Percentiles rank a stretch among this genome's conserved stretches.
Conservation (phyloP, 2,888 invertebrate genomes). For the Phalera bucephala region DNA sequence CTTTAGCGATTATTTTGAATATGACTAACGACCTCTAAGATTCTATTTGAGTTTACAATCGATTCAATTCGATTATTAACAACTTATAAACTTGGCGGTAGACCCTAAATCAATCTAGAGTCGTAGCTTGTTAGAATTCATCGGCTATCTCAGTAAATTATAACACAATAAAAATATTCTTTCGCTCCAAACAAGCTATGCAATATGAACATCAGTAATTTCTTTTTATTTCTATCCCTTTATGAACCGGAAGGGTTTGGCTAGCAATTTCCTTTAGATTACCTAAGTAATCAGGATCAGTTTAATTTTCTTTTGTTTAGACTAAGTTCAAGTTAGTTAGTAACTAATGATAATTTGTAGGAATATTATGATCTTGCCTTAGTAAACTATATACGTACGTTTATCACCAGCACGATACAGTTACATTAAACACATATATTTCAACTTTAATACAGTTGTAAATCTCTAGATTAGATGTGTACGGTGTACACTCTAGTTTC, state of each 20-base stretch:
- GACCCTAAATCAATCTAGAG: background rate
- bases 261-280: background rate
- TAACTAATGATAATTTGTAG: too few species aligned
- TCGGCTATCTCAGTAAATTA: background rate
- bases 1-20: slow-evolving; percentile 53
- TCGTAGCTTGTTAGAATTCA: background rate
- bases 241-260: background rate
- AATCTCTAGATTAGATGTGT: too few species aligned
- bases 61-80: background rate
- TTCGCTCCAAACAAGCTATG: background rate
- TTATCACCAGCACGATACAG: too few species aligned
- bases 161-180: background rate
- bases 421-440: too few species aligned
- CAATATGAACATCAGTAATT: background rate
- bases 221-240: background rate
- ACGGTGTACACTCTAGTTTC: too few species aligned
- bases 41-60: slow-evolving; percentile 30
- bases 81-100: background rate
- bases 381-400: too few species aligned
- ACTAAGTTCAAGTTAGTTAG: background rate
- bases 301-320: background rate
- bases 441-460: too few species aligned
- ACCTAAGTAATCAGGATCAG: too few species aligned
- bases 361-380: too few species aligned
- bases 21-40: slow-evolving; percentile 44